Conservation (phyloP, 2,888 invertebrate species). For the Helleia helle region DNA sequence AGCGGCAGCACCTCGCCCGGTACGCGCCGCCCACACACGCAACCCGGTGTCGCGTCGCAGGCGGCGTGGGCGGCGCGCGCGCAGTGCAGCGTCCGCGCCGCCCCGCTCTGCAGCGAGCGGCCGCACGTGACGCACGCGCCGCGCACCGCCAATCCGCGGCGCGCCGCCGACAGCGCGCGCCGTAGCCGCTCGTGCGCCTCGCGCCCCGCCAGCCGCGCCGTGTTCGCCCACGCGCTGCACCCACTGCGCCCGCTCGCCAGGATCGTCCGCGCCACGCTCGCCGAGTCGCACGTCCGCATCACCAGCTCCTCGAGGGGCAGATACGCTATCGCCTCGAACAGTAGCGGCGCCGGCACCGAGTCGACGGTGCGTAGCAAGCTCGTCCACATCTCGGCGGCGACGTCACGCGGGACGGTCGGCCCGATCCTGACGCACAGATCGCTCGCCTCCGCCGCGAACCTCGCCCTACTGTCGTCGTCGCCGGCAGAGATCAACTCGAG, state of each 20-base stretch:
- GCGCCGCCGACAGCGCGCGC: conserved; percentile 38
- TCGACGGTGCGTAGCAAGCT: conserved; percentile 33
- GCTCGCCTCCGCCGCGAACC: conserved; percentile 33
- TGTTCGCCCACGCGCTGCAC: conserved; percentile 32
- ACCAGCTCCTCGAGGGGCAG: conserved; percentile 41
- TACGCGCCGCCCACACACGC: conserved; percentile 43
- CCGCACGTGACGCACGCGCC: conserved; percentile 44
- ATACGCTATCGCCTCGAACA: conserved; percentile 45
- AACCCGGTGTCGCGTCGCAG: conserved; percentile 36
- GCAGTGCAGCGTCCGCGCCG: conserved; percentile 16
- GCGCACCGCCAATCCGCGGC: conserved; percentile 43
- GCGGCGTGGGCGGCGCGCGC: conserved; percentile 41
- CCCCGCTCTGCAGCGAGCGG: conserved; percentile 27
- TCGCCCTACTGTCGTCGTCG: conserved; percentile 23
- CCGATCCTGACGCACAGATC: conserved; percentile 42
- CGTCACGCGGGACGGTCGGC: conserved; percentile 34
- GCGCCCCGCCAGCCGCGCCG: conserved; percentile 31
- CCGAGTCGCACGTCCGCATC: conserved; percentile 29
- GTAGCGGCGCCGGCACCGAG: conserved; percentile 35
- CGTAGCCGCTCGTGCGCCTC: conserved; percentile 43
- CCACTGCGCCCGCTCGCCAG: conserved; percentile 28
- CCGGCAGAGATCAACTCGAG: conserved; percentile 26
- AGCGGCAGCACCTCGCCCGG: conserved; percentile 24
- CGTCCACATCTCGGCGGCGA: conserved; percentile 40
- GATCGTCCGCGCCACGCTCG: conserved; percentile 33